phyloP scores from a whole-genome alignment of 2,113 vertebrate species.

The Brachyhypopomus gauderio region DNA sequence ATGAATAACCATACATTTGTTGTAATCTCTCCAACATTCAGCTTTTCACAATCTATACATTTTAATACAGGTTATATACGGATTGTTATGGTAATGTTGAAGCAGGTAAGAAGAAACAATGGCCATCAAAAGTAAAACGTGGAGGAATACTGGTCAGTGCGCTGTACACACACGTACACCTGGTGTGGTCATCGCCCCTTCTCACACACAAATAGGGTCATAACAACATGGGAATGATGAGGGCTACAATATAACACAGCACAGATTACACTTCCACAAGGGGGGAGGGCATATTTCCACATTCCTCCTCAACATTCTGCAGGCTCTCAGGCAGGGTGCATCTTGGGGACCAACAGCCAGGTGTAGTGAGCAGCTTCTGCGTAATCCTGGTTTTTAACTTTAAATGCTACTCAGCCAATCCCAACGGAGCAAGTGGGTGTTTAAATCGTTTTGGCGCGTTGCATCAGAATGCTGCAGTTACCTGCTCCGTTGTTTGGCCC shows the following conservation, averaged over 20 bases:
- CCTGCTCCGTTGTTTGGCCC: slow-evolving; percentile 29
- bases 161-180: slow-evolving; percentile 85
- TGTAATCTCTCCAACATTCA: slow-evolving; percentile 83
- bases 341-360: neutral
- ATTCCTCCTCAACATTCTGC: neutral
- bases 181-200: slow-evolving; percentile 52
- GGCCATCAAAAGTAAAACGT: slow-evolving; percentile 54
- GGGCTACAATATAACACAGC: slow-evolving; percentile 26
- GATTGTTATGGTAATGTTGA: slow-evolving; percentile 85
- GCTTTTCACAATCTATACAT: slow-evolving; percentile 98
- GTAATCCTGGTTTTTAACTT: neutral
- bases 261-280: slow-evolving; percentile 4
- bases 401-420: slow-evolving; percentile 30
- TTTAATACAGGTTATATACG: slow-evolving; percentile 97
- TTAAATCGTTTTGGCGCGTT: slow-evolving; percentile 32
- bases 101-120: slow-evolving; percentile 77
- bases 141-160: slow-evolving; percentile 92
- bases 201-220: slow-evolving; percentile 54
- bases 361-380: neutral
- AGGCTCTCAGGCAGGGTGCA: slow-evolving; percentile 5
- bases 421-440: neutral
- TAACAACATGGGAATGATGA: slow-evolving; percentile 46
- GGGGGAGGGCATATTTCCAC: neutral
- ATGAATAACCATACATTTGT: slow-evolving; percentile 70
- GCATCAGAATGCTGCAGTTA: neutral